Evolutionary conservation across 2,797 vertebrate species (phyloP), one percentile per base, ranked within the genome.

Genomic region (Odontamblyopus rebecca): DNA sequence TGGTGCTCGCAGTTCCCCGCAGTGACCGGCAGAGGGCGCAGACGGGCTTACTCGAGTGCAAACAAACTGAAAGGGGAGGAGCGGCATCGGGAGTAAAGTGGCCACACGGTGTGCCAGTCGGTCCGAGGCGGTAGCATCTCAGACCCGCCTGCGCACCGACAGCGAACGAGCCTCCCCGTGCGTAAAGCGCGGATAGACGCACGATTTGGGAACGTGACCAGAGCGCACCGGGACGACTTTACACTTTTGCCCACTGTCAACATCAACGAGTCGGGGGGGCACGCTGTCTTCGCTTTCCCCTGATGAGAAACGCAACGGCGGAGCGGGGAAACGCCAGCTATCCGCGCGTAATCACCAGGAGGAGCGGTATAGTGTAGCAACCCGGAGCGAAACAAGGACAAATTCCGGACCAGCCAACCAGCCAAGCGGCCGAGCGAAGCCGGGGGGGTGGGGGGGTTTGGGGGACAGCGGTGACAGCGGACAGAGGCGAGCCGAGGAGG

Each of bases 61-160:
- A 69, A 72, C 78, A 76, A 57, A 81, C 82, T 76, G 78, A 76
- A 91, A 93, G 89, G 92, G 94, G 94, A 91, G 94, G 94, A 92
- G 94, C 92, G 57, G 88, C 77, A 75, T 81, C 82, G 71, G 84
- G 88, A 92, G 90, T 92, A 91, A 93, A 94, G 94, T 94, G 92
- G 85, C 91, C 88, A 89, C 92, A 92, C 91, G 82, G 89, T 81
- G 88, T 87, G 89, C 79, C 89, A 87, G 86, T 84, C 80, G 62
- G 76, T 86, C 88, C 85, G 62, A 74, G 61, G 32, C 61, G 38
- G 88, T 91, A 82, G 86, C 80, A 87, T 88, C 86, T 83, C 74
- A 54, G 77, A 78, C 77, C 74, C 78, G 32, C 75, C 75, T 73
- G 73, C 61, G 74, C 86, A 73, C 80, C 63, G 82, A 61, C 69